Percentiles rank a stretch among this genome's conserved stretches.
Conservation (phyloP, 2,888 invertebrate species). For the Blastobasis lacticolella region DNA sequence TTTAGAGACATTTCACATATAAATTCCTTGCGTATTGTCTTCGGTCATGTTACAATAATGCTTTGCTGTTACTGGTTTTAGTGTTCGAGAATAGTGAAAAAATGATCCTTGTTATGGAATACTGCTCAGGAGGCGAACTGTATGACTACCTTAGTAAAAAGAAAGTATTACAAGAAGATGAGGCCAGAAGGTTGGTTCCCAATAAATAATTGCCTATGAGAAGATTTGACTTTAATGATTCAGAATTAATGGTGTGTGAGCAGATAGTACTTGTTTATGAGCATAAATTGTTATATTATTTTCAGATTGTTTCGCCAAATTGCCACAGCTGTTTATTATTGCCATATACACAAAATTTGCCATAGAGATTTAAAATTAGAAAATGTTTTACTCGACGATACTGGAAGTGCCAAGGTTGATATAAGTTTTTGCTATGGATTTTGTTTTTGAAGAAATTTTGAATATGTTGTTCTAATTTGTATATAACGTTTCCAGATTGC, state of each 20-base stretch:
- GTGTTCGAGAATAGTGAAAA: slow-evolving; percentile 99
- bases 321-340: slow-evolving; percentile 96
- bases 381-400: slow-evolving; percentile 93
- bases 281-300: slow-evolving; percentile 13
- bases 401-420: slow-evolving; percentile 93
- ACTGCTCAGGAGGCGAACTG: slow-evolving; percentile 97
- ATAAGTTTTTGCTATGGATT: neutral
- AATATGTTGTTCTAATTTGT: neutral
- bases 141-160: slow-evolving; percentile 96
- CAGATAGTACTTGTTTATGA: neutral
- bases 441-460: too few species aligned
- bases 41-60: neutral
- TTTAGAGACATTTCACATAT: too few species aligned
- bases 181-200: slow-evolving; percentile 79
- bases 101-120: slow-evolving; percentile 99
- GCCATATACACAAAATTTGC: slow-evolving; percentile 98
- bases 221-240: too few species aligned
- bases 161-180: slow-evolving; percentile 92
- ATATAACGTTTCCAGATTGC: slow-evolving; percentile 85
- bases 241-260: too few species aligned
- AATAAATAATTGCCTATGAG: too few species aligned
- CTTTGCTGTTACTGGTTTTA: slow-evolving; percentile 54
- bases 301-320: slow-evolving; percentile 95
- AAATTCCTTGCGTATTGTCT: neutral
- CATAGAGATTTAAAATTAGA: slow-evolving; percentile 97